Conservation (phyloP, 2,797 vertebrate genomes). For the Phataginus tricuspis region DNA sequence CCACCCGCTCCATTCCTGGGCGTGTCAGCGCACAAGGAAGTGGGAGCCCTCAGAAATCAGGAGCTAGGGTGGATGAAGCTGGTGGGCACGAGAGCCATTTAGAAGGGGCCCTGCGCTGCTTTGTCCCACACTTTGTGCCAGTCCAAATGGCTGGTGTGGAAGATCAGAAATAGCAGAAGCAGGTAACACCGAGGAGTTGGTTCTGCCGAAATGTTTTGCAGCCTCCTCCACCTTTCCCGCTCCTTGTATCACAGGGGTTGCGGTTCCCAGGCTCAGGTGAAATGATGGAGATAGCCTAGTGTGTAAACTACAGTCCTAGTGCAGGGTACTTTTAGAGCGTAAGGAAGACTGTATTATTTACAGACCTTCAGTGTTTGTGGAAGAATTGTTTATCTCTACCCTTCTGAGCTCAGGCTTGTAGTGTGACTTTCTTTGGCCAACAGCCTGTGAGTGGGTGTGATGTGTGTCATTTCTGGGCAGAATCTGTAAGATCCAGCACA, state of each 20-base stretch:
- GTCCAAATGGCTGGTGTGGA: neutral
- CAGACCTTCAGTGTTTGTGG: neutral
- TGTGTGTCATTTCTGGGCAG: neutral
- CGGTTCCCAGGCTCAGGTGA: neutral
- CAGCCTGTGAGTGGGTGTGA: neutral
- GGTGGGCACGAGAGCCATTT: neutral
- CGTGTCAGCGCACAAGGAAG: neutral
- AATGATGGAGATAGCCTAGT: neutral
- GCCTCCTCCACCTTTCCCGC: neutral
- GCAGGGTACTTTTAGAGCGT: neutral
- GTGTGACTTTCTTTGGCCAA: neutral
- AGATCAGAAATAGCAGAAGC: neutral
- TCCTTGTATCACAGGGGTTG: neutral
- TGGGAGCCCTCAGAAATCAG: neutral
- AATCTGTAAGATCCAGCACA: neutral
- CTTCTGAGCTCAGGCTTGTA: neutral
- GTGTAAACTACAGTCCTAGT: neutral
- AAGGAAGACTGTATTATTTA: neutral
- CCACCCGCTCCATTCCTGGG: neutral
- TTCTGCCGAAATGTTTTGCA: neutral
- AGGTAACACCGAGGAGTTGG: neutral
- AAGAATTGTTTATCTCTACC: neutral
- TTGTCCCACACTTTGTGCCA: neutral
- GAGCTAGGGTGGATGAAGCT: neutral
- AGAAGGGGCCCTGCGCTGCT: neutral